Base-by-base conservation (phyloP, 1,140 invertebrate species). In the Tetraneura akinire region DNA sequence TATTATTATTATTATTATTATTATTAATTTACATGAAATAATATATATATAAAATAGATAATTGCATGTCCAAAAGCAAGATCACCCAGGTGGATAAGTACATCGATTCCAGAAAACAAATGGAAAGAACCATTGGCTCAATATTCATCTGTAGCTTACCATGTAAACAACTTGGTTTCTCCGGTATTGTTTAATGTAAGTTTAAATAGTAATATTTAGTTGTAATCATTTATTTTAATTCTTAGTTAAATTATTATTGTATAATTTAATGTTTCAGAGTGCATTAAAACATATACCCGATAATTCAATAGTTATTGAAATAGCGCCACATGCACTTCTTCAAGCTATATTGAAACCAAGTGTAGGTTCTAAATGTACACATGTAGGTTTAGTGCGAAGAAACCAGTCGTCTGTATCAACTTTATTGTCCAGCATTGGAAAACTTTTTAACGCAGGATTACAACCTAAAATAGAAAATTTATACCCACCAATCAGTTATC, bases 261-360 rank as follows among this genome's bases (percentile, higher is more conserved):
- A 6, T 73, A 11, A 29, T 13, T 21, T 74, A 13, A 21, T 21
- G 5, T 51, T 80, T 66, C 6, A 96, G 84, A 94, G 96, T 86
- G 92, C 92, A 0, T 86, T 93, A 3, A 87, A 88, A 16, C 86
- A 92, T 66, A 90, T 98, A 42, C 94, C 94, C 0, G 86, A 88
- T 51, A 92, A 96, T 85, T 91, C 95, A 0, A 87, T 97, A 73
- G 90, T 91, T 0, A 92, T 91, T 57, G 90, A 90, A 85, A 86
- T 90, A 47, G 88, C 88, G n/a, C 88, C 89, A 6, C 88, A 90
- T 83, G 85, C 86, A 1, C 57, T 82, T 14, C 70, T 82, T 3
- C 81, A 86, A 88, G 81, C 85, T 87, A 45, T 89, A 37, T 14
- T 82, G 14, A 82, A 82, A 45, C 42, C 80, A 0, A 64, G 78